Percentiles rank a stretch among this genome's conserved stretches.
Evolutionary conservation across 2,797 vertebrate genomes (phyloP).

Genomic region (Hoplostethus mediterraneus): DNA sequence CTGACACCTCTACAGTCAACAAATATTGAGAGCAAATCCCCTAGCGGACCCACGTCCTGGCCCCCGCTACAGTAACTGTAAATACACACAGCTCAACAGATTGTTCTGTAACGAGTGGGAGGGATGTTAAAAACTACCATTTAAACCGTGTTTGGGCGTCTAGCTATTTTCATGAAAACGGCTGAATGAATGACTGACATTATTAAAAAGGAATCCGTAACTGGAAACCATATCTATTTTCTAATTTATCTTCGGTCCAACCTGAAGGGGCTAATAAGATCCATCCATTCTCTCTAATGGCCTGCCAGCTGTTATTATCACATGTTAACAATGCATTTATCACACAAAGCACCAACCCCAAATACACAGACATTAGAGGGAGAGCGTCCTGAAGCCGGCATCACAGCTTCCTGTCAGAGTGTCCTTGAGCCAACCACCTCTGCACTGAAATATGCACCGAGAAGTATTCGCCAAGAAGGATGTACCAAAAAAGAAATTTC

Average conservation of each 20-base stretch:
- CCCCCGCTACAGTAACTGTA: constrained; percentile 47
- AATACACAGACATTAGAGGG: background rate
- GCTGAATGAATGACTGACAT: constrained; percentile 41
- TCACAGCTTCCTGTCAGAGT: background rate
- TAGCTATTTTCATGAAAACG: constrained; percentile 48
- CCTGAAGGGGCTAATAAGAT: constrained; percentile 43
- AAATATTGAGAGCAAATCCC: constrained; percentile 63
- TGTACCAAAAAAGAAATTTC: constrained; percentile 1
- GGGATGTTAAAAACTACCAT: constrained; percentile 27
- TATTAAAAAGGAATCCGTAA: constrained; percentile 43
- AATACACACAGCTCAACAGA: constrained; percentile 54
- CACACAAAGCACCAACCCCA: background rate
- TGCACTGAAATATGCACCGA: background rate
- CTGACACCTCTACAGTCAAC: constrained; percentile 56
- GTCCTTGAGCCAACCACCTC: background rate
- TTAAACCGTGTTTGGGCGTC: constrained; percentile 44
- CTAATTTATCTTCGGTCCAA: constrained; percentile 51
- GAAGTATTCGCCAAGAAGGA: constrained; percentile 6
- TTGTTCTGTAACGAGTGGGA: constrained; percentile 43
- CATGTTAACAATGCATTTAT: constrained; percentile 54
- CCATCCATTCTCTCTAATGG: constrained; percentile 40
- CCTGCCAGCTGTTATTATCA: constrained; percentile 47
- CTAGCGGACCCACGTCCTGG: constrained; percentile 29
- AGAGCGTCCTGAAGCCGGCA: background rate
- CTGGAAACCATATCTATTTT: constrained; percentile 46